These are phyloP conservation scores for Parapristionchus giblindavisi DNA, from an alignment of 2,888 invertebrate genomes.

Conservation along the genomic window DNA sequence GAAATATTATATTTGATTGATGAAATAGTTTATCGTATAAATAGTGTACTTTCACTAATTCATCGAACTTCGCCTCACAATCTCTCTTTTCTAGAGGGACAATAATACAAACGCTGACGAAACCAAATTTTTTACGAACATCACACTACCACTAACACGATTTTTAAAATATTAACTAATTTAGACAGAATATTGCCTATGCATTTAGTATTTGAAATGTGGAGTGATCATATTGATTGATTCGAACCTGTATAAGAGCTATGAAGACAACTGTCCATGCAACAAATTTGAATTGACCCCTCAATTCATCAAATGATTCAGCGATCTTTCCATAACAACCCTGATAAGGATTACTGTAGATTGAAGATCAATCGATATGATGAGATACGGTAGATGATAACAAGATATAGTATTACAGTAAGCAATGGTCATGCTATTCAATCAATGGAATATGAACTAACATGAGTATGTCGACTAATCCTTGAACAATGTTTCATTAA, in stretches of 20 bases:
- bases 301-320: slow-evolving; percentile 64
- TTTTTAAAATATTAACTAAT: too few species aligned
- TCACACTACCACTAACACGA: too few species aligned
- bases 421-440: neutral
- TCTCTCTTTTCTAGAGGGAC: too few species aligned
- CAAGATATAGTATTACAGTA: neutral
- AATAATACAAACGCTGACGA: too few species aligned
- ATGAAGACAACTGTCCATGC: slow-evolving; percentile 67
- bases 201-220: too few species aligned
- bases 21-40: too few species aligned
- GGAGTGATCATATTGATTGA: too few species aligned
- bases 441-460: slow-evolving; percentile 42
- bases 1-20: too few species aligned
- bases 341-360: slow-evolving; percentile 43
- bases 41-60: too few species aligned
- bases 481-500: slow-evolving; percentile 59
- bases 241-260: slow-evolving; percentile 62
- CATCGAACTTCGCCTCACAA: too few species aligned
- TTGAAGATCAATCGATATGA: neutral
- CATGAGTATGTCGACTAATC: slow-evolving; percentile 63
- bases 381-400: slow-evolving; percentile 7
- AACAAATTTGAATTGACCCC: slow-evolving; percentile 67
- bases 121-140: too few species aligned
- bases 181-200: too few species aligned
- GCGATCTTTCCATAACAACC: slow-evolving; percentile 65